A percentile compares a stretch with the other conserved stretches of the same genome.
phyloP scores from a whole-genome alignment of 2,888 invertebrate species.

The Fragum sueziense region DNA sequence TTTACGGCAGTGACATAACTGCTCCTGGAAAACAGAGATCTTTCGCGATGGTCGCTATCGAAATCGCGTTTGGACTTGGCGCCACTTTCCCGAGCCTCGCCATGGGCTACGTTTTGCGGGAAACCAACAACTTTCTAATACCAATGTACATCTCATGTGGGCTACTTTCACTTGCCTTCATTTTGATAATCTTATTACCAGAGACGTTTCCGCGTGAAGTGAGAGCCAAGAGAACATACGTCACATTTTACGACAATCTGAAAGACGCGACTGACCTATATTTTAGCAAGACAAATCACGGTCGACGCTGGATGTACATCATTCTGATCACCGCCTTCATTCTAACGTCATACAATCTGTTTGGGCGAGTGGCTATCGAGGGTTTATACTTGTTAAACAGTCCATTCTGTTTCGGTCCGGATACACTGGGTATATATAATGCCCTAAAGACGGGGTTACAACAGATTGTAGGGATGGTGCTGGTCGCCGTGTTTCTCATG shows the following conservation, averaged over 20 bases:
- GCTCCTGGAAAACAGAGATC: constrained; percentile 51
- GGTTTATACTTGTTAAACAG: constrained; percentile 58
- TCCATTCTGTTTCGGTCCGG: constrained; percentile 65
- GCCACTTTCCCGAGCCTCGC: constrained; percentile 35
- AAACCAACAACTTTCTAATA: constrained; percentile 44
- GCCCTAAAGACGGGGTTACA: constrained; percentile 43
- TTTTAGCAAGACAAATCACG: constrained; percentile 32
- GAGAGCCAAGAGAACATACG: constrained; percentile 21
- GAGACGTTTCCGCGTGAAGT: constrained; percentile 47
- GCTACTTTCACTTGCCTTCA: constrained; percentile 25
- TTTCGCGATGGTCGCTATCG: constrained; percentile 50
- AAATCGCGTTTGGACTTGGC: constrained; percentile 52
- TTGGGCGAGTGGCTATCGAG: constrained; percentile 54
- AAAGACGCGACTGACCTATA: constrained; percentile 56
- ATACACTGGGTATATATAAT: constrained; percentile 57
- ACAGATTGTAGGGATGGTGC: constrained; percentile 46
- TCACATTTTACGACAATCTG: constrained; percentile 35
- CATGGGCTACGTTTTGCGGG: constrained; percentile 56
- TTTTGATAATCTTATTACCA: constrained; percentile 47
- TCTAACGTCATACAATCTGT: constrained; percentile 25
- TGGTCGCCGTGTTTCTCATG: constrained; percentile 52
- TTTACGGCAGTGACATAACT: constrained; percentile 62
- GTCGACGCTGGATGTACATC: constrained; percentile 51
- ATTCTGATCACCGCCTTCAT: constrained; percentile 38
- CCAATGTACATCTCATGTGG: constrained; percentile 34